Evolutionary conservation across 2,797 vertebrate genomes (phyloP).

Genomic region (Antennarius maculatus): DNA sequence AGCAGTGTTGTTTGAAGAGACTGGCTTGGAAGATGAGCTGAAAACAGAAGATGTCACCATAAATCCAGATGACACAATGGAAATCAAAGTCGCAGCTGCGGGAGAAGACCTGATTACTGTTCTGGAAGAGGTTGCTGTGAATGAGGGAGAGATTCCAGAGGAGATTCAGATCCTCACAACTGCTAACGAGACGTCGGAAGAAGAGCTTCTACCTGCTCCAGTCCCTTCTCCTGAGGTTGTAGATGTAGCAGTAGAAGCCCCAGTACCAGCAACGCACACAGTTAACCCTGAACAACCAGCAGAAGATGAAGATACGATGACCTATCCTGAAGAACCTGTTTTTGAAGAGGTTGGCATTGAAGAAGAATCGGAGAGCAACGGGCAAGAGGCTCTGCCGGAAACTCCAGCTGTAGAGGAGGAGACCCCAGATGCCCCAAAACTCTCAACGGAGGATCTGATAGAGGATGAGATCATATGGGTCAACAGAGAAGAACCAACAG

Average conservation of each 20-base stretch:
- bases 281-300: slow-evolving; percentile 5
- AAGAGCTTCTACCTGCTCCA: slow-evolving; percentile 33
- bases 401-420: slow-evolving; percentile 32
- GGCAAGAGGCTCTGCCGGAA: slow-evolving; percentile 32
- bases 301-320: slow-evolving; percentile 5
- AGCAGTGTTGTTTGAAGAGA: slow-evolving; percentile 20
- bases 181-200: slow-evolving; percentile 37
- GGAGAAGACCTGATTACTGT: slow-evolving; percentile 16
- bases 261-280: slow-evolving; percentile 28
- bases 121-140: slow-evolving; percentile 22
- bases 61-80: slow-evolving; percentile 6
- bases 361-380: slow-evolving; percentile 23
- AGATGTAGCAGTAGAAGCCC: slow-evolving; percentile 32
- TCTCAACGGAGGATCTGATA: slow-evolving; percentile 60
- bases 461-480: slow-evolving; percentile 72
- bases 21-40: slow-evolving; percentile 11
- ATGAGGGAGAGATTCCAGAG: slow-evolving; percentile 33
- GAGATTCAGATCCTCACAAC: slow-evolving; percentile 41
- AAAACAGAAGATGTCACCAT: slow-evolving; percentile 21
- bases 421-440: slow-evolving; percentile 36
- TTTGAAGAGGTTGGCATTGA: slow-evolving; percentile 33
- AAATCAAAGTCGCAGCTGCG: slow-evolving; percentile 4
- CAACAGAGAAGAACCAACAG: slow-evolving; percentile 30
- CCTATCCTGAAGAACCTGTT: slow-evolving; percentile 25
- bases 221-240: slow-evolving; percentile 35